A percentile compares a stretch with the other conserved stretches of the same genome.
These are phyloP conservation scores for Drosophila niveifrons DNA, from an alignment of 2,888 invertebrate species.

Conservation along the genomic window DNA sequence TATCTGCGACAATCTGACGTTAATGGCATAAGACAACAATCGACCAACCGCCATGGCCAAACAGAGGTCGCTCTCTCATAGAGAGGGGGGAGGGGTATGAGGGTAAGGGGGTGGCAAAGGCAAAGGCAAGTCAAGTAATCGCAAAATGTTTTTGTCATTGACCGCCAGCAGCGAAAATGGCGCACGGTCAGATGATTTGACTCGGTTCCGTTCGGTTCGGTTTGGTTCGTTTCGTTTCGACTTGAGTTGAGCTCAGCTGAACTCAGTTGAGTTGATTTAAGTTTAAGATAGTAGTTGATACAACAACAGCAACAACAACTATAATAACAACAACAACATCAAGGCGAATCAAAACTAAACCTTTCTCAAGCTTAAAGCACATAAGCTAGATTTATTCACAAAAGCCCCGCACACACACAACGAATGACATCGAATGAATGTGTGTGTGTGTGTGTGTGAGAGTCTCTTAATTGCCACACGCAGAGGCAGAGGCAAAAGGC, in stretches of 20 bases:
- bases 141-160: constrained; percentile 76
- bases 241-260: constrained; percentile 42
- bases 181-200: constrained; percentile 74
- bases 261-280: constrained; percentile 49
- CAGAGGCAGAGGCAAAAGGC: constrained; percentile 44
- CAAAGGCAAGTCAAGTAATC: constrained; percentile 22
- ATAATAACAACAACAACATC: constrained; percentile 8
- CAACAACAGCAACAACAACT: constrained; percentile 5
- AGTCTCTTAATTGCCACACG: constrained; percentile 76
- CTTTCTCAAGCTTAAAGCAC: constrained; percentile 72
- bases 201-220: constrained; percentile 1
- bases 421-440: background rate
- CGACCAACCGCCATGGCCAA: constrained; percentile 42
- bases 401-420: constrained; percentile 56
- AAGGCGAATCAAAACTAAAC: constrained; percentile 71
- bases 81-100: background rate
- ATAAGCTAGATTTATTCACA: constrained; percentile 78
- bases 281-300: constrained; percentile 32
- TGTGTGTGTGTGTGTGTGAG: background rate
- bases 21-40: constrained; percentile 69
- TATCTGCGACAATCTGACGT: constrained; percentile 78
- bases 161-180: constrained; percentile 75
- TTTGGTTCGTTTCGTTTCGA: constrained; percentile 21
- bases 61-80: constrained; percentile 52
- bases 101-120: background rate